A percentile compares a stretch with the other conserved stretches of the same genome.
phyloP scores from a whole-genome alignment of 1,140 invertebrate genomes.

The Chrysoperla carnea region DNA sequence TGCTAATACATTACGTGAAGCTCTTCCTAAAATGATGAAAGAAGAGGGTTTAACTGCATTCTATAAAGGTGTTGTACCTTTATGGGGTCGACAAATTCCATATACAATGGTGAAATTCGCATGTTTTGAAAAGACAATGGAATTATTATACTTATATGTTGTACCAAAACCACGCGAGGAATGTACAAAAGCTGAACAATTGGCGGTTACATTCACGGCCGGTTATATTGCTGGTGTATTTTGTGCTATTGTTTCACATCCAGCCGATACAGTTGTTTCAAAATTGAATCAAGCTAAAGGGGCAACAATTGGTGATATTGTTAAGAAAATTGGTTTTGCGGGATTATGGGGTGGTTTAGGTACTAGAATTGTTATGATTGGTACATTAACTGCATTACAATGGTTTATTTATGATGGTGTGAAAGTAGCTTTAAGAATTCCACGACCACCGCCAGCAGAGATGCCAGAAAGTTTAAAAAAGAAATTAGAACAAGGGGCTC shows the following conservation, averaged over 20 bases:
- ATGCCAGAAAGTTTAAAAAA: slow-evolving; percentile 93
- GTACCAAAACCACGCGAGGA: slow-evolving; percentile 91
- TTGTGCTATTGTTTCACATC: slow-evolving; percentile 98
- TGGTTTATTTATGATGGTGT: slow-evolving; percentile 99
- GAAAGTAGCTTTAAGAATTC: slow-evolving; percentile 71
- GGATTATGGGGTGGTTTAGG: slow-evolving; percentile 92
- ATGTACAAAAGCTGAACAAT: slow-evolving; percentile 86
- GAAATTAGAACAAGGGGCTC: slow-evolving; percentile 42
- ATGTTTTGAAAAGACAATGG: slow-evolving; percentile 96
- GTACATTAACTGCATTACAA: slow-evolving; percentile 94
- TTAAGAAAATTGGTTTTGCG: slow-evolving; percentile 31
- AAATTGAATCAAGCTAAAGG: slow-evolving; percentile 94
- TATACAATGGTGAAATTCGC: slow-evolving; percentile 99
- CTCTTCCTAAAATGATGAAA: slow-evolving; percentile 68
- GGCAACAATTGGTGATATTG: slow-evolving; percentile 53
- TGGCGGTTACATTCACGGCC: slow-evolving; percentile 91
- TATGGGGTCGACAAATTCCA: slow-evolving; percentile 98
- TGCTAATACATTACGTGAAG: slow-evolving; percentile 74
- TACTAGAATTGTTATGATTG: slow-evolving; percentile 99
- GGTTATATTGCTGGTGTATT: slow-evolving; percentile 99
- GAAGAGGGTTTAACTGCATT: slow-evolving; percentile 68
- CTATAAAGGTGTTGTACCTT: slow-evolving; percentile 89
- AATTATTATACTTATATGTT: slow-evolving; percentile 75
- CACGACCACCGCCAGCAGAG: slow-evolving; percentile 92
- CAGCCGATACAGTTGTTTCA: slow-evolving; percentile 96